These are phyloP conservation scores for Corbicula japonica DNA, from an alignment of 2,888 invertebrate species.

Conservation along the genomic window DNA sequence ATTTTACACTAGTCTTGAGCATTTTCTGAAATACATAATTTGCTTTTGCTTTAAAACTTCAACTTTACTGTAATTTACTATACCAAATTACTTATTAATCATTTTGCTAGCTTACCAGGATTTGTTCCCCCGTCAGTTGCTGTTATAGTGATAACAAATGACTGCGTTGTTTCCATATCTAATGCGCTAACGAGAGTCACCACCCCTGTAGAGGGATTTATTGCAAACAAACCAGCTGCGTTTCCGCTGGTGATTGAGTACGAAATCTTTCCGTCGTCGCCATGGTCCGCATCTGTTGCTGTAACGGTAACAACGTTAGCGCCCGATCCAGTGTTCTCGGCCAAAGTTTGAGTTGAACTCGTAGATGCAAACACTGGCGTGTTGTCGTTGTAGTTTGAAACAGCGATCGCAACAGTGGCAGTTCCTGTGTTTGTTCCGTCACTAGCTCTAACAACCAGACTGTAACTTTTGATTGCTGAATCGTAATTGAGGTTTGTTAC, in stretches of 20 bases:
- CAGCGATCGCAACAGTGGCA: constrained; percentile 90
- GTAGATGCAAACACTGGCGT: constrained; percentile 64
- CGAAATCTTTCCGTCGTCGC: constrained; percentile 47
- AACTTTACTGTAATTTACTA: no score
- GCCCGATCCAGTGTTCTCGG: constrained; percentile 62
- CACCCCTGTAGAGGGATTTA: constrained; percentile 55
- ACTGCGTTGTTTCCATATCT: constrained; percentile 51
- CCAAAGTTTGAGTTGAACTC: constrained; percentile 56
- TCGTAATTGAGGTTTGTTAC: constrained; percentile 72
- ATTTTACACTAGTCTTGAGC: no score
- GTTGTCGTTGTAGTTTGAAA: constrained; percentile 72
- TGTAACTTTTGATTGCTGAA: constrained; percentile 70
- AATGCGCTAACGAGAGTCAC: constrained; percentile 57
- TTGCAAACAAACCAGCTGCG: constrained; percentile 43
- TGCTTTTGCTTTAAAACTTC: no score
- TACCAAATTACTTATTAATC: no score
- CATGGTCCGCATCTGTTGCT: constrained; percentile 68
- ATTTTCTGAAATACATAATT: no score
- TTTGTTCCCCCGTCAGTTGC: constrained; percentile 61
- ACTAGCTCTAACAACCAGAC: constrained; percentile 67
- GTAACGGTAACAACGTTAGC: constrained; percentile 55
- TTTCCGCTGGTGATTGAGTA: constrained; percentile 57
- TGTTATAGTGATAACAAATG: constrained; percentile 47
- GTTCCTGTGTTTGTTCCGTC: constrained; percentile 70
- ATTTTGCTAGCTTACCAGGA: constrained; percentile 59